Evolutionary conservation across 2,888 invertebrate species (phyloP).

Genomic region (Metellina segmentata): DNA sequence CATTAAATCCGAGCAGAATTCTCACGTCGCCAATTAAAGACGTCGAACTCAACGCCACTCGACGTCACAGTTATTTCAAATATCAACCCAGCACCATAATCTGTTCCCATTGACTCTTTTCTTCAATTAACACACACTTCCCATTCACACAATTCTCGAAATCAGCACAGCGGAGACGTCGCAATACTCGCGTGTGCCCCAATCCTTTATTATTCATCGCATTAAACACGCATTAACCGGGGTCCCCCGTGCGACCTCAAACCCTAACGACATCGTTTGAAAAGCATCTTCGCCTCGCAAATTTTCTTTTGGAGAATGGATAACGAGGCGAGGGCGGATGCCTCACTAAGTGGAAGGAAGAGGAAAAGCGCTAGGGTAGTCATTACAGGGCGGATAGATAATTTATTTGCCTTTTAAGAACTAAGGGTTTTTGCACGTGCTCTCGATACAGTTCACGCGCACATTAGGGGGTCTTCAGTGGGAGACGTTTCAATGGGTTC

Average conservation of each 20-base stretch:
- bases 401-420: slow-evolving; percentile 70
- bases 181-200: background rate
- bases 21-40: too few species aligned
- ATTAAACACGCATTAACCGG: slow-evolving; percentile 65
- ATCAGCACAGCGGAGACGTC: background rate
- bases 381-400: slow-evolving; percentile 59
- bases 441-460: too few species aligned
- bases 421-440: slow-evolving; percentile 55
- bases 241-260: slow-evolving; percentile 32
- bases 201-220: slow-evolving; percentile 59
- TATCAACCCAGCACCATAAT: too few species aligned
- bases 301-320: slow-evolving; percentile 34
- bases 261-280: slow-evolving; percentile 45
- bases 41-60: background rate
- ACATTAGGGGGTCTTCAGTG: too few species aligned
- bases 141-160: background rate
- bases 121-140: background rate
- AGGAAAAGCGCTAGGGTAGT: slow-evolving; percentile 34
- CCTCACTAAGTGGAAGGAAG: slow-evolving; percentile 14
- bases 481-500: background rate
- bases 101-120: background rate
- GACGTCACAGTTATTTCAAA: too few species aligned
- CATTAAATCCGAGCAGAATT: too few species aligned
- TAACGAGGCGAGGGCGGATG: slow-evolving; percentile 52
- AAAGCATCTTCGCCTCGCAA: slow-evolving; percentile 33